Evolutionary conservation across 2,113 vertebrate genomes (phyloP), one percentile per base, ranked within the genome.

Genomic region (Equus quagga): DNA sequence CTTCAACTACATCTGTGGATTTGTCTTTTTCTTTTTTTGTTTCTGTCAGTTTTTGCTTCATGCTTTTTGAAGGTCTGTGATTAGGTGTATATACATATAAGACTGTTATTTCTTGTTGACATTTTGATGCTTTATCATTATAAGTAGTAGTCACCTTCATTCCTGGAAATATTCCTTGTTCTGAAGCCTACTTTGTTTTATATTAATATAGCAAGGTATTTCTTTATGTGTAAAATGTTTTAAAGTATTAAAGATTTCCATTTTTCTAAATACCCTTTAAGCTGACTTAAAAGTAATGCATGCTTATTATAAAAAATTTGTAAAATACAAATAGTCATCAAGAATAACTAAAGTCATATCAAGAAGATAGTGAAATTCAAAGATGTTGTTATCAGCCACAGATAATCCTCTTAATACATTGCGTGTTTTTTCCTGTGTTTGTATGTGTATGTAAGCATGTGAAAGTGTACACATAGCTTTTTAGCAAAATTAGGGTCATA

Each of bases 251-350:
- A 67, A 46, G 51, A 72, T 76, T 87, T 62, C n/a, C 28, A 31
- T 17, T 89, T 93, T 82, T 86, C 60, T 94, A 93, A 96, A 81
- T 65, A 28, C 8, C 33, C 28, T 69, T 72, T 89, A 56, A 81
- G n/a, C 44, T 60, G 60, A 67, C n/a, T 81, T 73, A 15, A 73
- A 91, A 95, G 89, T 62, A 91, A 60, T 19, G 72, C 15, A 58
- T 65, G 73, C 18, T 72, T 10, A 75, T 54, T 11, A 69, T 19
- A 76, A 33, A 90, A 90, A 81, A 46, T 62, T 24, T 54, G 23
- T 76, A 69, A 76, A 82, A 84, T 70, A 54, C 15, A 87, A 9
- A n/a, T 31, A 81, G 85, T 73, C 49, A 56, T 36, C 4, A 69
- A 87, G n/a, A 87, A 44, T n/a, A 88, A 46, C 7, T 88, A 97